phyloP scores from a whole-genome alignment of 2,113 vertebrate species.

The Condylura cristata region DNA sequence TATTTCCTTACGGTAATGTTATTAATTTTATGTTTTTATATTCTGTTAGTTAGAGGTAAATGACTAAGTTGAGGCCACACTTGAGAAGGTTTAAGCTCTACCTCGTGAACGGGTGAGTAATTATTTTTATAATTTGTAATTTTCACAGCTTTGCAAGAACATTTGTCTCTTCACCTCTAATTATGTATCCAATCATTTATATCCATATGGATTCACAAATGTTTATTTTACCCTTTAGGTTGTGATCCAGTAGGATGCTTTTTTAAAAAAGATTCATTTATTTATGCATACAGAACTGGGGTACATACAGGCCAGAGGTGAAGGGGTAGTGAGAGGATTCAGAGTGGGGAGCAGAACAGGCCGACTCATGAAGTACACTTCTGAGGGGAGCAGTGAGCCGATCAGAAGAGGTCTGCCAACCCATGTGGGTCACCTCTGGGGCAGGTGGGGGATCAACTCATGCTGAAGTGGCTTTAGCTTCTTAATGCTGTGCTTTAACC shows the following conservation, averaged over 20 bases:
- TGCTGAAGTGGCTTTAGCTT: no score
- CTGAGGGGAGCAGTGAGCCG: no score
- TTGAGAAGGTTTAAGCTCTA: background rate
- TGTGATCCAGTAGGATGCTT: background rate
- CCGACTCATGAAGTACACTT: no score
- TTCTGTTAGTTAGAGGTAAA: background rate
- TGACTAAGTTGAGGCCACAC: background rate
- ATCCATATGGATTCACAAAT: background rate
- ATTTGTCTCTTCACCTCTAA: background rate
- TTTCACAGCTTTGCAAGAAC: background rate
- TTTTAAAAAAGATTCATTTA: no score
- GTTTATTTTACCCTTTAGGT: slow-evolving; percentile 42
- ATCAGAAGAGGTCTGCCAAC: no score
- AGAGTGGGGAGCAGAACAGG: no score
- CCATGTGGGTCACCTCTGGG: no score
- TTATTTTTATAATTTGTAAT: slow-evolving; percentile 1
- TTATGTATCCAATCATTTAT: background rate
- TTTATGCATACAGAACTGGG: no score
- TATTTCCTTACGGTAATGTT: background rate
- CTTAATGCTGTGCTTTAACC: no score
- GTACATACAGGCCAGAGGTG: no score
- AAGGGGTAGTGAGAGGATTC: no score
- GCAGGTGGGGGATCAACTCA: no score
- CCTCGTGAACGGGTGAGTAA: background rate
- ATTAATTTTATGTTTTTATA: slow-evolving; percentile 2